Evolutionary conservation across 2,113 vertebrate genomes (phyloP), one percentile per base, ranked within the genome.

Genomic region (Dipodomys merriami): DNA sequence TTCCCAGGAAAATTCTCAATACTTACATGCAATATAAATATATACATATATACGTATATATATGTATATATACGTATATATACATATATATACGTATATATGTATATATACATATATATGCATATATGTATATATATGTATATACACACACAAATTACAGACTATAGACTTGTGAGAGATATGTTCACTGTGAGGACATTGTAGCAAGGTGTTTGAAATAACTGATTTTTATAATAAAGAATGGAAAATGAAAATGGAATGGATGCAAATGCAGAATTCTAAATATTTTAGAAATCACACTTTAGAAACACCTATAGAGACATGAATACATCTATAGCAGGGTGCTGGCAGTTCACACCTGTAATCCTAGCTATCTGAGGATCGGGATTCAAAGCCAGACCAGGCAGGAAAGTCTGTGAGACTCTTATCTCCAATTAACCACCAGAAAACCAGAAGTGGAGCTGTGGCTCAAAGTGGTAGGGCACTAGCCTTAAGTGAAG

Each of bases 1-100:
- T 71, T 65, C 25, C 83, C 49, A 7, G 90, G 64, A 95, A n/a
- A 65, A 39, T 74, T 81, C 81, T 89, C 92, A 94, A 88, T 57
- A 57, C 15, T 57, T 57, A 57, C 15, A 57, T 57, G 15, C 15
- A 57, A 57, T 57, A 57, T 57, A 57, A 16, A 57, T 18, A 57
- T 57, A 57, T 57, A 57, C 15, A 57, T 57, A 57, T 57, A 57
- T 57, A 57, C n/a, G n/a, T 13, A 53, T 5, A 5, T 39, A 39
- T 39, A 39, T 39, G 6, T 5, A 39, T 39, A 39, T 39, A 39
- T 39, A 3, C 39, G 5, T 39, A 39, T 39, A 39, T 39, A 39
- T 39, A 39, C 6, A 39, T 39, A 39, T 39, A 39, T 39, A 39
- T 39, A n/a, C n/a, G n/a, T n/a, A n/a, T 57, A 57, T 57, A 57